These are phyloP conservation scores for Polydrusus tereticollis DNA, from an alignment of 2,888 invertebrate species.

Conservation along the genomic window DNA sequence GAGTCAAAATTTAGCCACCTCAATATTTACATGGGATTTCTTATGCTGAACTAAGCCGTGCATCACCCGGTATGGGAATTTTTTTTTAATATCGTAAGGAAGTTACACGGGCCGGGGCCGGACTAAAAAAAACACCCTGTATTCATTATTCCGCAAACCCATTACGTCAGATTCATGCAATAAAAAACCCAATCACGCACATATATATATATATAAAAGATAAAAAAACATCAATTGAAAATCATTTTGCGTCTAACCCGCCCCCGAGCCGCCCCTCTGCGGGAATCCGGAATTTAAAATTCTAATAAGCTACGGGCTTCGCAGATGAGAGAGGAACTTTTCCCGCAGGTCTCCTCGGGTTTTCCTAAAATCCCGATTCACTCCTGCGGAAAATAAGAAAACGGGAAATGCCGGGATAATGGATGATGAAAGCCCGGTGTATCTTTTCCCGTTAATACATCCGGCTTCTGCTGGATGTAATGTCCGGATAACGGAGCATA, in stretches of 20 bases:
- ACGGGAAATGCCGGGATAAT: constrained; percentile 36
- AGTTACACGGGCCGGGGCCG: no score
- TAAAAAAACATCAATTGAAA: constrained; percentile 2
- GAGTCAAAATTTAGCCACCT: no score
- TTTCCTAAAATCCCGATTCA: constrained; percentile 21
- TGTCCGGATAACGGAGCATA: constrained; percentile 61
- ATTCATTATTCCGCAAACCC: no score
- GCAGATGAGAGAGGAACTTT: neutral
- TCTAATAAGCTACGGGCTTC: constrained; percentile 12
- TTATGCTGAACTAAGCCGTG: no score
- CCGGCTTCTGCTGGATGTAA: constrained; percentile 62
- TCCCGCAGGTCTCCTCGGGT: constrained; percentile 10
- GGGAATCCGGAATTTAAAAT: constrained; percentile 20
- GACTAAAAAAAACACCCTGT: no score
- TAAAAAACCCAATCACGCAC: constrained; percentile 2
- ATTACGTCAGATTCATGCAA: no score
- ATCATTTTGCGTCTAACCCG: neutral
- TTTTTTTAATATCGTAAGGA: no score
- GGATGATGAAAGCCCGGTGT: constrained; percentile 16
- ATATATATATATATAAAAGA: constrained; percentile 7
- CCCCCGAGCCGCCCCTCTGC: neutral
- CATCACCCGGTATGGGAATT: no score
- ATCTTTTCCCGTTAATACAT: constrained; percentile 57
- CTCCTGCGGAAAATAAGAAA: constrained; percentile 45
- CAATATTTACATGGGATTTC: no score